phyloP scores from a whole-genome alignment of 1,140 invertebrate genomes.

The Oryzaephilus surinamensis region DNA sequence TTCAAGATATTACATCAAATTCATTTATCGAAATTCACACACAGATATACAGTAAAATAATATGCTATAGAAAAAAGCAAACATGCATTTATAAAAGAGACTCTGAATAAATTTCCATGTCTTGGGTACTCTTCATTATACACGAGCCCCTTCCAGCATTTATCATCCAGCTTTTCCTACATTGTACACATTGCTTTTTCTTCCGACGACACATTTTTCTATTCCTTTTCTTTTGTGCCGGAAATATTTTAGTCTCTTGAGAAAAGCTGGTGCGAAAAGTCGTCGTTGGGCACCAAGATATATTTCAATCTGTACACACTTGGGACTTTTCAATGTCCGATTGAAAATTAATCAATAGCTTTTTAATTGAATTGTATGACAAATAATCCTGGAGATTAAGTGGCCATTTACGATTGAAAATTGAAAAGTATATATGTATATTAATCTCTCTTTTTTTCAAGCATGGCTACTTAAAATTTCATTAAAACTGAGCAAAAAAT shows the following conservation, averaged over 20 bases:
- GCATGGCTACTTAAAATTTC: too few species aligned
- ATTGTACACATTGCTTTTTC: slow-evolving; percentile 24
- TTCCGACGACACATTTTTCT: slow-evolving; percentile 24
- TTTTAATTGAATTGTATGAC: slow-evolving; percentile 14
- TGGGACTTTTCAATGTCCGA: slow-evolving; percentile 10
- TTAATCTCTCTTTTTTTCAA: too few species aligned
- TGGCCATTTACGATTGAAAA: too few species aligned
- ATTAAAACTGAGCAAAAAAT: too few species aligned
- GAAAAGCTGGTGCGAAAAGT: slow-evolving; percentile 16
- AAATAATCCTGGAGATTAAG: slow-evolving; percentile 12
- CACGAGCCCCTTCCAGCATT: slow-evolving; percentile 18
- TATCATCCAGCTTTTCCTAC: slow-evolving; percentile 23
- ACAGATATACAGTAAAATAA: too few species aligned
- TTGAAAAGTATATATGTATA: too few species aligned
- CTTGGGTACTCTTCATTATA: slow-evolving; percentile 24
- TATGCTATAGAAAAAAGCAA: too few species aligned
- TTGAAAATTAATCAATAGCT: slow-evolving; percentile 17
- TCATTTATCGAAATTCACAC: too few species aligned
- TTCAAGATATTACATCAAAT: too few species aligned
- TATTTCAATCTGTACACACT: slow-evolving; percentile 13
- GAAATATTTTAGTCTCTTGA: slow-evolving; percentile 19
- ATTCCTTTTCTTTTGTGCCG: slow-evolving; percentile 17
- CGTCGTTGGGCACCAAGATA: too few species aligned
- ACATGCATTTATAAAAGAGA: too few species aligned
- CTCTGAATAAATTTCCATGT: too few species aligned